Evolutionary conservation across 2,797 vertebrate species (phyloP), one percentile per base, ranked within the genome.

Genomic region (Tapera naevia): DNA sequence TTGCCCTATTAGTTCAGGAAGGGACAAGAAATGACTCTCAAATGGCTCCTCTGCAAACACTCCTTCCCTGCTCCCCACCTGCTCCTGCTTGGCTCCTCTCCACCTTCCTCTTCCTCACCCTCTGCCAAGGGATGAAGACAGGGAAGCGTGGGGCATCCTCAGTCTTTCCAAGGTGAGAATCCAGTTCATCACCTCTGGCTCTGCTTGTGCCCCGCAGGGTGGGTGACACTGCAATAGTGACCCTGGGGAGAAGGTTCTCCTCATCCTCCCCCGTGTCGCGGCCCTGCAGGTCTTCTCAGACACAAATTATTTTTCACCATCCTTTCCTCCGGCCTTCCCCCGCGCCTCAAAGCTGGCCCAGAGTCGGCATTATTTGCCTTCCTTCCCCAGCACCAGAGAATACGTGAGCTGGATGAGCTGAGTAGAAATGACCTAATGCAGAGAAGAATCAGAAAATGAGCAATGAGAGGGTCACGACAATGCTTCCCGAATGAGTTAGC

Each of bases 1-100:
- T 95, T 78, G 69, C 37, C 61, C 95, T 43, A 92, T 95, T 95
- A 96, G 95, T 95, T 95, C 95, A 39, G 95, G 93, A 94, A 96
- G 89, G 72, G 39, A 94, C 65, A 35, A 96, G 91, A 86, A 94
- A 88, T 69, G 28, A 39, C 73, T 90, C 39, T 48, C 51, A 89
- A 92, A 88, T 41, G 79, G 69, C 37, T 92, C 41, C 82, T 80
- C 4, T 57, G 66, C 89, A 93, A 95, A 92, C 61, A 72, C 24
- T 30, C 32, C 1, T 0, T 58, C 43, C 58, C 11, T 8, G 13
- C 25, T 39, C 61, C 43, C 57, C 80, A 75, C 45, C 76, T 93
- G 93, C 80, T 74, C 70, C 89, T 24, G 30, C 80, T 37, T 45
- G 80, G 46, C 62, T 81, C 37, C 46, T 56, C 57, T 57, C 23